Evolutionary conservation across 2,888 invertebrate genomes (phyloP), one percentile per base, ranked within the genome.

Genomic region (Celastrina argiolus): DNA sequence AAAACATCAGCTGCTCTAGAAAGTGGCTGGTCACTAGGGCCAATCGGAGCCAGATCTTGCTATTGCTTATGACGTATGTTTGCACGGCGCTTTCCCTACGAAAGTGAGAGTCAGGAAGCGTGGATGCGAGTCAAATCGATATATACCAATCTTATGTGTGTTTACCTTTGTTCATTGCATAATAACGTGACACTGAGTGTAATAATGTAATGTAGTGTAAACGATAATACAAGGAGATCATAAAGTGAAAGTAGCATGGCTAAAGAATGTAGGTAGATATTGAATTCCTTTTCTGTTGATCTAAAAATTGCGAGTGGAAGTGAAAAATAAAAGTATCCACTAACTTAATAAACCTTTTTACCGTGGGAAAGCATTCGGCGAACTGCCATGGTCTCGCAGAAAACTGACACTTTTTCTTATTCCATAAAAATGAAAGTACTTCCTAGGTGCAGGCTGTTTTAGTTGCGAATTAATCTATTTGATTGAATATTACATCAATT

Each of bases 21-120:
- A 68, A 72, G 69, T 58, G 51, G 51, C 22, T 58, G 51, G 51
- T 51, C 51, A 51, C 10, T 14, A 26, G 51, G 51, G 51, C 22
- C 51, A 14, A 39, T 14, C 41, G 51, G 31, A 31, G 31, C 31
- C 31, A 31, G 31, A 51, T 51, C 22, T 51, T 12, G 51, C 10
- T 10, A 12, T 36, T 36, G 2, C 22, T 26, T 22, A 51, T 26
- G 51, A 51, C 51, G 22, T 22, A 18, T 22, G 51, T 12, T 36
- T 67, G 71, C 68, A 45, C 7, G 7, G 31, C 69, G 68, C 80
- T 82, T 82, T 80, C 79, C 77, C 75, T 70, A 75, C 28, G 80
- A 78, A 80, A 81, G 81, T 80, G 81, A 81, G 78, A 80, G 79
- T 72, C 51, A 51, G 51, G 51, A 51, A 51, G 26, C 51, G 22